phyloP scores from a whole-genome alignment of 2,797 vertebrate genomes.

The Siniperca scherzeri region DNA sequence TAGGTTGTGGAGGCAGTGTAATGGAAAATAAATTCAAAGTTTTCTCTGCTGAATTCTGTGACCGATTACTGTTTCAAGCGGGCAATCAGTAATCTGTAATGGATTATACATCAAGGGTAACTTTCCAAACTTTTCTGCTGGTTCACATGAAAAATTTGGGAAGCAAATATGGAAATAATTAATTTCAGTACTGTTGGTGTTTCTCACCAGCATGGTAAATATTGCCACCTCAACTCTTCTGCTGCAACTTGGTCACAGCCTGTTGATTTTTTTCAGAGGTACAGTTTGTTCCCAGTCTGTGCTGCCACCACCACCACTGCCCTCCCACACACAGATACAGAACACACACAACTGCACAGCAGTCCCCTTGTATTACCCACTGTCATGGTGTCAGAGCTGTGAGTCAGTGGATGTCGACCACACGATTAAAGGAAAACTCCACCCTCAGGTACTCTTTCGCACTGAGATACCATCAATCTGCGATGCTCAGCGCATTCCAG shows the following conservation, averaged over 20 bases:
- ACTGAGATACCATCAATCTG: slow-evolving; percentile 60
- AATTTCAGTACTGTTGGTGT: slow-evolving; percentile 47
- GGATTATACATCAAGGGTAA: slow-evolving; percentile 51
- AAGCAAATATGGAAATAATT: slow-evolving; percentile 48
- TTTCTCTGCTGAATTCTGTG: slow-evolving; percentile 37
- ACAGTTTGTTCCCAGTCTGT: slow-evolving; percentile 62
- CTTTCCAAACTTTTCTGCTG: slow-evolving; percentile 57
- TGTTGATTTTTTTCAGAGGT: slow-evolving; percentile 67
- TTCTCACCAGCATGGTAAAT: slow-evolving; percentile 46
- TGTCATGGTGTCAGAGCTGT: slow-evolving; percentile 37
- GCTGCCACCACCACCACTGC: slow-evolving; percentile 37
- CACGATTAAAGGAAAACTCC: slow-evolving; percentile 61
- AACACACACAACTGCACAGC: slow-evolving; percentile 55
- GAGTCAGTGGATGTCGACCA: slow-evolving; percentile 50
- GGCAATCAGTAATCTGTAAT: slow-evolving; percentile 60
- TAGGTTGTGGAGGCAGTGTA: slow-evolving; percentile 33
- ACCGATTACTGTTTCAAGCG: slow-evolving; percentile 38
- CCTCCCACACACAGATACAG: slow-evolving; percentile 48
- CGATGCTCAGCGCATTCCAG: slow-evolving; percentile 31
- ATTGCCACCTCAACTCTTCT: slow-evolving; percentile 44
- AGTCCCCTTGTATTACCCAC: slow-evolving; percentile 42
- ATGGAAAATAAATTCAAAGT: slow-evolving; percentile 51
- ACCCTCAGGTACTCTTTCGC: slow-evolving; percentile 55
- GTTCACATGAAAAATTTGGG: slow-evolving; percentile 55
- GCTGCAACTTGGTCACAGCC: slow-evolving; percentile 54